Base-by-base conservation (phyloP, 2,797 vertebrate species). In the Meriones psammophilus region DNA sequence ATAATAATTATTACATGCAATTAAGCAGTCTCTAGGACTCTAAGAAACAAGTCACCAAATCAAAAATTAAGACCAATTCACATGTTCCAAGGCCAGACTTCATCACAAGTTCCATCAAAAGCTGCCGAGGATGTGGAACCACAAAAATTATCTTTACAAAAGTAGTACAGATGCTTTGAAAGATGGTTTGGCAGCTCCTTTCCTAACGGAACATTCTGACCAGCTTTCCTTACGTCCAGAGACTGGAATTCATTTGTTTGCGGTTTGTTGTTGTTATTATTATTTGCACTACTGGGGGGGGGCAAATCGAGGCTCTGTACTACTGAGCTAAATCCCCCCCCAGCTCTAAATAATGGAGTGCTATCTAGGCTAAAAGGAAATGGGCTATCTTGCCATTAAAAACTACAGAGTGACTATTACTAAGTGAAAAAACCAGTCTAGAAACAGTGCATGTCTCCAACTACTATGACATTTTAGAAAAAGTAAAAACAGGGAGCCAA, bases 341-440 rank as follows among this genome's bases (percentile, higher is more conserved):
- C 10, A 73, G 22, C 85, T 71, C 84, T 71, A 56, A 22, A 54
- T 20, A 77, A 50, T n/a, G 58, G 39, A 77, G 22, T 77, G 71
- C 90, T 89, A 89, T 80, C 54, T 58, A 85, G 42, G 33, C 39
- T 85, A 62, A 85, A 88, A 88, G 88, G 24, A 80, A 89, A 94
- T 54, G 33, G 14, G 60, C 54, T 96, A 80, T 76, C 54, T 64
- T 81, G 17, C 33, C 39, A 68, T 77, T 30, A 91, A 93, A 94
- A 84, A 84, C 42, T 88, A 93, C 7, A 6, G 46, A 88, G 36
- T 10, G 78, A 84, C 0, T 42, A 62, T 42, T 85, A 89, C 81
- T 46, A 68, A 68, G 18, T 68, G 83, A 84, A 93, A 92, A 84
- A 91, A 15, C 15, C 39, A 80, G 94, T 71, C 12, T 92, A 58